Conservation (phyloP, 1,140 invertebrate species). For the Brachionus sp. region DNA sequence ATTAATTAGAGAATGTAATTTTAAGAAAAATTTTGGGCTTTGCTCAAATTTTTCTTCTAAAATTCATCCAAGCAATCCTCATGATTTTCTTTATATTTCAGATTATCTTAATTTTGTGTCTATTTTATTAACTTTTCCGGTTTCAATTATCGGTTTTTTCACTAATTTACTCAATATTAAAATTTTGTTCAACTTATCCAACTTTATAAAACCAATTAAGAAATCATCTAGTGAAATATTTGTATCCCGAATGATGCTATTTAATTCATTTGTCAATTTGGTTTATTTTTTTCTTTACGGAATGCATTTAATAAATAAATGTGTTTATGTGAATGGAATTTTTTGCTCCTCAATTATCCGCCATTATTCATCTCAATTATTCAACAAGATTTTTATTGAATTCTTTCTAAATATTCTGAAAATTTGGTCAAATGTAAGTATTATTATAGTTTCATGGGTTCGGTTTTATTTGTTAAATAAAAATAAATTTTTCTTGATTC, state of each 20-base stretch:
- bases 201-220: not conserved
- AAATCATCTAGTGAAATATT: not conserved
- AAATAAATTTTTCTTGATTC: not conserved
- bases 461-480: not conserved
- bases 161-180: not conserved
- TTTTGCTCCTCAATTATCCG: not conserved
- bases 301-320: not conserved
- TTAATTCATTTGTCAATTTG: not conserved
- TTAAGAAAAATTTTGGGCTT: not conserved
- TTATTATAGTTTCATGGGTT: not conserved
- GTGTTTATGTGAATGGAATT: not conserved
- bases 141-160: not conserved
- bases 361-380: not conserved
- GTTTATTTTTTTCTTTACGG: not conserved
- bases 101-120: not conserved
- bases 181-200: not conserved
- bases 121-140: not conserved
- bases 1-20: not conserved
- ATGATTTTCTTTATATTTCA: not conserved
- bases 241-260: not conserved
- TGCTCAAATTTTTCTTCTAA: not conserved
- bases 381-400: not conserved
- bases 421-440: not conserved
- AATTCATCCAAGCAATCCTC: not conserved
- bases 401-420: not conserved